phyloP scores from a whole-genome alignment of 92 coral and sea anemone genomes.

The Zoanthus solanderi region DNA sequence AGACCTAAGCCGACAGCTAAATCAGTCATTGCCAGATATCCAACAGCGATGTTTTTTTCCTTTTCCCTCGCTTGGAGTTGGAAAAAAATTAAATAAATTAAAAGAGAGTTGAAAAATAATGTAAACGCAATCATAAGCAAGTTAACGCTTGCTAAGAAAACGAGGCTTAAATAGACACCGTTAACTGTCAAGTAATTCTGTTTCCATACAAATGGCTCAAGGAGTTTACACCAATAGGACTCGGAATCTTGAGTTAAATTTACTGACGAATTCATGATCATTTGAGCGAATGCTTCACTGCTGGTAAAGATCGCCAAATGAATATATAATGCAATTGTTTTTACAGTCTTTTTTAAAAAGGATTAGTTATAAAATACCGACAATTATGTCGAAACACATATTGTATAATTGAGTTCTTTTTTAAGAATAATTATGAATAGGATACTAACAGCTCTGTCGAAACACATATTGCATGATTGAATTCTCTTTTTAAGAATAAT shows the following conservation, averaged over 20 bases:
- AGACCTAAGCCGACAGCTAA: neutral
- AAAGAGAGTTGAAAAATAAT: neutral
- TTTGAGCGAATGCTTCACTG: too few species aligned
- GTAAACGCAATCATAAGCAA: neutral
- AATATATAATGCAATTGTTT: too few species aligned
- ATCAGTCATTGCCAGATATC: neutral
- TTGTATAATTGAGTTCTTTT: slow-evolving; percentile 25
- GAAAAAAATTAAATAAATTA: neutral
- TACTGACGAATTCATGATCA: neutral
- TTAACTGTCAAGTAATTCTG: neutral
- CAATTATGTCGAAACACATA: neutral
- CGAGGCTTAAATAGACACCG: neutral
- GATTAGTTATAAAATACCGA: too few species aligned
- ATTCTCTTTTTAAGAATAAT: too few species aligned
- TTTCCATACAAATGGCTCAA: neutral
- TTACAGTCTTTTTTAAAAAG: too few species aligned
- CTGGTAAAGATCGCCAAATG: too few species aligned
- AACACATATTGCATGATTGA: too few species aligned
- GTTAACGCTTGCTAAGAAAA: too few species aligned
- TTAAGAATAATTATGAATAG: neutral
- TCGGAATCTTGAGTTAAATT: neutral
- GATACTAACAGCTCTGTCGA: too few species aligned
- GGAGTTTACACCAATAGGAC: neutral
- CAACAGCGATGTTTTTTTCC: neutral
- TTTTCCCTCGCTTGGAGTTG: neutral